Evolutionary conservation across 2,888 invertebrate genomes (phyloP).

Genomic region (Ochropleura plecta): DNA sequence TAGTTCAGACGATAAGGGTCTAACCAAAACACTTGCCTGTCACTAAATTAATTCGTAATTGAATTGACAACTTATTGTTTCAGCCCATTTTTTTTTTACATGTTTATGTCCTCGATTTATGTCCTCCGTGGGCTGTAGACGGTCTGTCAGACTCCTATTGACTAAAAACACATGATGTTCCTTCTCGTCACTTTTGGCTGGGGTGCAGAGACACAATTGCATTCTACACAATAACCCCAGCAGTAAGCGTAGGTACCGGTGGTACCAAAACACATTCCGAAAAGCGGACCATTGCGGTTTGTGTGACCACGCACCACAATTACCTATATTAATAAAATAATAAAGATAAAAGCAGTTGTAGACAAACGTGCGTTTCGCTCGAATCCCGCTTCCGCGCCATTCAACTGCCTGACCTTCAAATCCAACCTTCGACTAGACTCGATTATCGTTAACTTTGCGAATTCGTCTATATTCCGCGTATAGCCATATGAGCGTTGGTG

Average conservation of each 20-base stretch:
- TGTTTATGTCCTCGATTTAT: too few relatives aligned
- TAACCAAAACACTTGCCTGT: background rate
- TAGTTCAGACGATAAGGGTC: background rate
- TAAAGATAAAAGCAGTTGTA: conserved; percentile 33
- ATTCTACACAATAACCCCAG: too few relatives aligned
- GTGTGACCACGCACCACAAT: background rate
- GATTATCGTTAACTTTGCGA: conserved; percentile 55
- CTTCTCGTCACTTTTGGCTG: too few relatives aligned
- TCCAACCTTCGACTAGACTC: conserved; percentile 57
- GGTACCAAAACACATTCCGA: background rate
- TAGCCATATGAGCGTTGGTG: conserved; percentile 24
- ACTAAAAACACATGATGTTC: too few relatives aligned
- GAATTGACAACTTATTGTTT: background rate
- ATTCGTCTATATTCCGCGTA: conserved; percentile 46
- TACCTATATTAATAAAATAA: background rate
- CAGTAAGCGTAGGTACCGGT: background rate
- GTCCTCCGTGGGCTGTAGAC: too few relatives aligned
- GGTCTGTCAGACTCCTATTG: too few relatives aligned
- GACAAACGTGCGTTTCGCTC: conserved; percentile 43
- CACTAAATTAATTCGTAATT: background rate
- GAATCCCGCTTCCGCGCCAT: conserved; percentile 56
- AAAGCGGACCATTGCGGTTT: background rate
- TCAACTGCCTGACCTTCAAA: conserved; percentile 58
- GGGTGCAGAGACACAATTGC: too few relatives aligned
- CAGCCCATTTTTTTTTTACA: too few relatives aligned